Evolutionary conservation across 1,140 invertebrate species (phyloP).

Genomic region (Drosophila erecta): DNA sequence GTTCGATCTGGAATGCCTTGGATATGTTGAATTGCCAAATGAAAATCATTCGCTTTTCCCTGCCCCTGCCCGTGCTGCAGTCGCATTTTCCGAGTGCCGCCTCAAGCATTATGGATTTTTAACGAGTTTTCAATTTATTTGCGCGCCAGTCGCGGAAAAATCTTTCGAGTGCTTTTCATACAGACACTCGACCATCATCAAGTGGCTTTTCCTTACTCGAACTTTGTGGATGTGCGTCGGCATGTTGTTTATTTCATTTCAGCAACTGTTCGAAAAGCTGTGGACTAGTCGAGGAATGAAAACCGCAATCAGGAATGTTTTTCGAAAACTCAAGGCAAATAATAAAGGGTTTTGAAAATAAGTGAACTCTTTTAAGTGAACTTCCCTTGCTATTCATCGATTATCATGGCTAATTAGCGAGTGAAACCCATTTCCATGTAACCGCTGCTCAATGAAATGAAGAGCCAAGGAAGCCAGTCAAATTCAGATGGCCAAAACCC

Average conservation of each 20-base stretch:
- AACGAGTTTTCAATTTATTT: slow-evolving; percentile 84
- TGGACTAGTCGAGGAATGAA: slow-evolving; percentile 41
- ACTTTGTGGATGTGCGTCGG: slow-evolving; percentile 17
- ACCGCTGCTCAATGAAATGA: slow-evolving; percentile 9
- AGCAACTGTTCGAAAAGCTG: slow-evolving; percentile 25
- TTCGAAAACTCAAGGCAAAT: not conserved
- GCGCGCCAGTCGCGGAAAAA: slow-evolving; percentile 71
- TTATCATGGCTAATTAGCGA: slow-evolving; percentile 16
- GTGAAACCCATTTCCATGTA: too few relatives aligned
- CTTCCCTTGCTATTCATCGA: not conserved
- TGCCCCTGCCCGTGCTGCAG: slow-evolving; percentile 10
- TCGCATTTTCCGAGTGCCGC: slow-evolving; percentile 51
- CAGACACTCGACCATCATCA: slow-evolving; percentile 81
- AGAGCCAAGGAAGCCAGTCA: slow-evolving; percentile 14
- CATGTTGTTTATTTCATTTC: slow-evolving; percentile 44
- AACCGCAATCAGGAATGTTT: not conserved
- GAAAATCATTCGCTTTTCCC: slow-evolving; percentile 15
- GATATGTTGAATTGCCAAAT: slow-evolving; percentile 12
- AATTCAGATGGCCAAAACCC: slow-evolving; percentile 32
- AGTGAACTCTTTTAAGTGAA: too few relatives aligned
- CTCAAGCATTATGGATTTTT: slow-evolving; percentile 84
- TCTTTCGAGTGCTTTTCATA: slow-evolving; percentile 81
- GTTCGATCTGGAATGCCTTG: slow-evolving; percentile 23
- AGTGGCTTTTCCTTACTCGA: slow-evolving; percentile 64
- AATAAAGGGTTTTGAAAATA: too few relatives aligned